These are phyloP conservation scores for Temnothorax nylanderi DNA, from an alignment of 1,140 invertebrate genomes.

Conservation along the genomic window DNA sequence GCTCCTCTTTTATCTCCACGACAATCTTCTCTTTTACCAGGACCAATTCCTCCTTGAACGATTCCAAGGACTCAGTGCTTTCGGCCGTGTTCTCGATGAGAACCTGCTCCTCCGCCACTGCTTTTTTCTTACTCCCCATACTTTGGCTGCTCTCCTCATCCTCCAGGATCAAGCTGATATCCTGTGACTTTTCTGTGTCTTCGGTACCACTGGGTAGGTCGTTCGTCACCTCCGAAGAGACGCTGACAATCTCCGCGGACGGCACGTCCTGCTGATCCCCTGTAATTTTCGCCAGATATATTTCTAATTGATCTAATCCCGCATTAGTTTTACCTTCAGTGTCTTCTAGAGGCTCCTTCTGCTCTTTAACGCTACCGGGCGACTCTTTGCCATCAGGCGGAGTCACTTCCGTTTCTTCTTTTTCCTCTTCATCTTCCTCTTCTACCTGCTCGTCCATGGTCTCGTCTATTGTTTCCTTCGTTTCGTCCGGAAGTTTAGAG, in stretches of 20 bases:
- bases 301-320: slow-evolving; percentile 74
- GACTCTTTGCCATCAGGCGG: slow-evolving; percentile 50
- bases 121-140: slow-evolving; percentile 71
- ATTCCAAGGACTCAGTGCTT: slow-evolving; percentile 68
- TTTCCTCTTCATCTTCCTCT: slow-evolving; percentile 70
- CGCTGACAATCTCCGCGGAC: slow-evolving; percentile 71
- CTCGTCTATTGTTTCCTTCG: slow-evolving; percentile 52
- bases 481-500: slow-evolving; percentile 30
- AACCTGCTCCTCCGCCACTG: slow-evolving; percentile 63
- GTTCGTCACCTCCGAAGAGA: slow-evolving; percentile 73
- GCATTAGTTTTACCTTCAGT: slow-evolving; percentile 64
- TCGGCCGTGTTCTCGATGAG: slow-evolving; percentile 67
- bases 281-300: slow-evolving; percentile 76
- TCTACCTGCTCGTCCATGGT: slow-evolving; percentile 51
- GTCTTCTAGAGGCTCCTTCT: slow-evolving; percentile 58
- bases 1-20: slow-evolving; percentile 59
- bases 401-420: slow-evolving; percentile 63
- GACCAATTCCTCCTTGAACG: slow-evolving; percentile 65
- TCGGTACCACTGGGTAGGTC: slow-evolving; percentile 69
- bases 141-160: slow-evolving; percentile 74
- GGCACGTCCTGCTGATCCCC: slow-evolving; percentile 73
- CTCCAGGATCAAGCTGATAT: slow-evolving; percentile 78
- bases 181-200: slow-evolving; percentile 77
- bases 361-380: slow-evolving; percentile 43
- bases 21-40: slow-evolving; percentile 59